Conservation (phyloP, 2,113 vertebrate species). For the Actenoides lindsayi region DNA sequence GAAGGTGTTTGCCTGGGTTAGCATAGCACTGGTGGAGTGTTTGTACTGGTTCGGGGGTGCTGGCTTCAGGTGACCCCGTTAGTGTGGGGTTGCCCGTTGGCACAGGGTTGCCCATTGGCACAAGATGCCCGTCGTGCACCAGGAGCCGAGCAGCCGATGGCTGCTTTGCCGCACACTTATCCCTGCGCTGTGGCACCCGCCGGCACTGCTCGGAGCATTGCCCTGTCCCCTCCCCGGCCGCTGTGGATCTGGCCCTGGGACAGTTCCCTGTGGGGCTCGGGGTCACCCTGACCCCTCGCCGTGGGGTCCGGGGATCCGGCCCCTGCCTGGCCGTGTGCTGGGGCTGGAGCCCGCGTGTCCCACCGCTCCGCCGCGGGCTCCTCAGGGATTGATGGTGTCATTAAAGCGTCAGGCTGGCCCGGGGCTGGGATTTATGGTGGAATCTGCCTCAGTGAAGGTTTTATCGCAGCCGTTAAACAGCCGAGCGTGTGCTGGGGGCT, state of each 20-base stretch:
- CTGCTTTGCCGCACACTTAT: not conserved
- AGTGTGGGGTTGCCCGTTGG: rapidly evolving
- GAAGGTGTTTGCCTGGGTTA: not conserved
- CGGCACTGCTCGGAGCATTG: rapidly evolving
- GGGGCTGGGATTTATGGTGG: conserved; percentile 28
- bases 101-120: rapidly evolving
- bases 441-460: conserved; percentile 28
- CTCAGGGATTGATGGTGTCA: conserved; percentile 36
- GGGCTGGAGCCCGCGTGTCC: not conserved
- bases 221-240: rapidly evolving
- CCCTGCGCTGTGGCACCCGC: rapidly evolving
- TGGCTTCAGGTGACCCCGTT: rapidly evolving
- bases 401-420: conserved; percentile 51
- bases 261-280: rapidly evolving
- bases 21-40: not conserved
- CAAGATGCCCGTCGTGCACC: rapidly evolving
- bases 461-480: conserved; percentile 16
- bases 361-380: not conserved
- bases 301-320: rapidly evolving
- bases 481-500: not conserved
- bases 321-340: rapidly evolving
- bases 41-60: not conserved
- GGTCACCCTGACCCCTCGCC: not conserved
- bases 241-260: no score
- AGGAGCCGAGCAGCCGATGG: rapidly evolving